Conservation (phyloP, 2,797 vertebrate species). For the Peromyscus melanophrys region DNA sequence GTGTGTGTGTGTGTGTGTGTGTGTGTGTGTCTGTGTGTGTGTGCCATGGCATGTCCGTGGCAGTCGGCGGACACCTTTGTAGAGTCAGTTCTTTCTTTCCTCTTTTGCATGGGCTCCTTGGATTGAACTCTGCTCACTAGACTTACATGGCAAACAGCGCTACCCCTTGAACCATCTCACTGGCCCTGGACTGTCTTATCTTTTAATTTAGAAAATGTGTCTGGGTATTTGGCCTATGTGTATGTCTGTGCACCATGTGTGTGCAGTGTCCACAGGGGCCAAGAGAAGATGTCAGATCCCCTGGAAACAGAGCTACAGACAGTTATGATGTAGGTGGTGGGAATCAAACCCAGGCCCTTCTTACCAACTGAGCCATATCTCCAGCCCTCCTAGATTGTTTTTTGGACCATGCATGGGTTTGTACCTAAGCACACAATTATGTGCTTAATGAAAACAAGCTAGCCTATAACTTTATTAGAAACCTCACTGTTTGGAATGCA, state of each 20-base stretch:
- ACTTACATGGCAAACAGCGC: not conserved
- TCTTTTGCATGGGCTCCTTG: not conserved
- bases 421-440: not conserved
- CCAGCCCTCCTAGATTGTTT: not conserved
- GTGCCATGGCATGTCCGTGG: not conserved
- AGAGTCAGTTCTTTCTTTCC: not conserved
- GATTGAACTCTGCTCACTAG: not conserved
- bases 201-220: not conserved
- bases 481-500: not conserved
- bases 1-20: too few relatives aligned
- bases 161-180: not conserved
- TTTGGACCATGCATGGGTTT: not conserved
- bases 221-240: too few relatives aligned
- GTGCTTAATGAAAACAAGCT: not conserved
- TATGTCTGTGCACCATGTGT: not conserved
- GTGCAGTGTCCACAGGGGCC: not conserved
- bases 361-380: not conserved
- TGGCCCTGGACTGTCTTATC: not conserved
- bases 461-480: constrained; percentile 44
- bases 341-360: not conserved
- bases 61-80: not conserved
- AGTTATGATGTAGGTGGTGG: not conserved
- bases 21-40: not conserved
- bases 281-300: not conserved
- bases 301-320: not conserved